Conservation (phyloP, 92 coral and sea anemone genomes). For the Blastomussa wellsi region DNA sequence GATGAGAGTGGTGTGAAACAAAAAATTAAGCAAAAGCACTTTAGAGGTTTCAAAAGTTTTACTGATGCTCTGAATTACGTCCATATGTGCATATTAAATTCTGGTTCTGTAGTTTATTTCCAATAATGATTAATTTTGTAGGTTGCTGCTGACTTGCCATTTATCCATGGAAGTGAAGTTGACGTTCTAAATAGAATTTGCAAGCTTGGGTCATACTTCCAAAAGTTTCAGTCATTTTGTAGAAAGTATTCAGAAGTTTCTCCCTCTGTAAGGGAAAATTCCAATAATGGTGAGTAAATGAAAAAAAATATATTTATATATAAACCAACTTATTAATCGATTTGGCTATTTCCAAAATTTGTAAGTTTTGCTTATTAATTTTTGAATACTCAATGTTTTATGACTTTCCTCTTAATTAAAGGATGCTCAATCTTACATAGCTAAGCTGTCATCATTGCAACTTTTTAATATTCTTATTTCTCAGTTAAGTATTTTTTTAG, state of each 20-base stretch:
- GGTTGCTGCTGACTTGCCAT: conserved; percentile 95
- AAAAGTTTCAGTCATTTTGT: conserved; percentile 76
- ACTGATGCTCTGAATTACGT: no score
- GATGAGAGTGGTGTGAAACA: no score
- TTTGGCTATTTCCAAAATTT: no score
- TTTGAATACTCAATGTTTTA: no score
- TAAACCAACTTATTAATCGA: neutral
- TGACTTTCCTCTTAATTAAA: neutral
- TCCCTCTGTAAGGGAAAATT: conserved; percentile 44
- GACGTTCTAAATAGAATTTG: conserved; percentile 89
- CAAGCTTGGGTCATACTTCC: conserved; percentile 85
- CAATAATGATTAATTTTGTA: conserved; percentile 23
- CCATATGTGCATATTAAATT: no score
- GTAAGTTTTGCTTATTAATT: no score
- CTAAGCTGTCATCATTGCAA: neutral
- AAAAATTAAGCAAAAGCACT: no score
- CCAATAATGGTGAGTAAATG: conserved; percentile 20
- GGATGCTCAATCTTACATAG: neutral
- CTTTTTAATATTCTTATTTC: neutral
- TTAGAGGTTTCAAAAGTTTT: no score
- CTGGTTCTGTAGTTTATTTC: neutral
- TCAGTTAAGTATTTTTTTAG: no score
- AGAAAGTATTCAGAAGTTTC: conserved; percentile 66
- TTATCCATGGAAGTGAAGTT: conserved; percentile 87
- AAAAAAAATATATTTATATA: no score